phyloP scores from a whole-genome alignment of 2,888 invertebrate genomes.

The Baccha elongata region DNA sequence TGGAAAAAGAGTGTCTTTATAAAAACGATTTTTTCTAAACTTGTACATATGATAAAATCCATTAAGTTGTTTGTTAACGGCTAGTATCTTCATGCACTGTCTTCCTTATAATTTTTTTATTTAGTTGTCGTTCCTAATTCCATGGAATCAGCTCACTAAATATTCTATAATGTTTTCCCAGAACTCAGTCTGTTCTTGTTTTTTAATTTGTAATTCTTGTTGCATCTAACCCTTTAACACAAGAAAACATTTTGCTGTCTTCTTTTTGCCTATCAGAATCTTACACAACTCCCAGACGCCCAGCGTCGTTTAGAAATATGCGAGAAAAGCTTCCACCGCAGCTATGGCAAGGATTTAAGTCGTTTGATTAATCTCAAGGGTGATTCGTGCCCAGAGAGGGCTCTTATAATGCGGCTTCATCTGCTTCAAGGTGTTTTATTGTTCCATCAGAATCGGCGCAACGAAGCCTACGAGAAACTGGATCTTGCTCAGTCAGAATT shows the following conservation, averaged over 20 bases:
- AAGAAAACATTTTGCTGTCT: not conserved
- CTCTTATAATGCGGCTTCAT: slow-evolving; percentile 90
- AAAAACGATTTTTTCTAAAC: no score
- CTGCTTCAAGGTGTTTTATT: slow-evolving; percentile 90
- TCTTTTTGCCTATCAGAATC: slow-evolving; percentile 80
- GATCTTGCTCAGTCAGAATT: slow-evolving; percentile 86
- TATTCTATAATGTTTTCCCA: no score
- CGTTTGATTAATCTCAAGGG: slow-evolving; percentile 85
- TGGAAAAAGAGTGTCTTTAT: no score
- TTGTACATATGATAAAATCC: no score
- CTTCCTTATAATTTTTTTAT: no score
- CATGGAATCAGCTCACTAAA: no score
- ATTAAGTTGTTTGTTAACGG: no score
- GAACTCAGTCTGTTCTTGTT: no score
- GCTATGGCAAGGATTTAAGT: slow-evolving; percentile 87
- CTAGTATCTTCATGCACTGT: no score
- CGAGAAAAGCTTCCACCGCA: slow-evolving; percentile 86
- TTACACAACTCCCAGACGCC: slow-evolving; percentile 89
- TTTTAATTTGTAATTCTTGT: not conserved
- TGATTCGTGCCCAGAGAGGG: slow-evolving; percentile 86
- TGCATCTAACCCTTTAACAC: no score
- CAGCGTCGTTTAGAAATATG: slow-evolving; percentile 86
- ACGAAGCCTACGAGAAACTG: slow-evolving; percentile 85
- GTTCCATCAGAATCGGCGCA: slow-evolving; percentile 89
- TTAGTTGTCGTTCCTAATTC: no score